Conservation (phyloP, 2,797 vertebrate species). For the Lerista edwardsae region DNA sequence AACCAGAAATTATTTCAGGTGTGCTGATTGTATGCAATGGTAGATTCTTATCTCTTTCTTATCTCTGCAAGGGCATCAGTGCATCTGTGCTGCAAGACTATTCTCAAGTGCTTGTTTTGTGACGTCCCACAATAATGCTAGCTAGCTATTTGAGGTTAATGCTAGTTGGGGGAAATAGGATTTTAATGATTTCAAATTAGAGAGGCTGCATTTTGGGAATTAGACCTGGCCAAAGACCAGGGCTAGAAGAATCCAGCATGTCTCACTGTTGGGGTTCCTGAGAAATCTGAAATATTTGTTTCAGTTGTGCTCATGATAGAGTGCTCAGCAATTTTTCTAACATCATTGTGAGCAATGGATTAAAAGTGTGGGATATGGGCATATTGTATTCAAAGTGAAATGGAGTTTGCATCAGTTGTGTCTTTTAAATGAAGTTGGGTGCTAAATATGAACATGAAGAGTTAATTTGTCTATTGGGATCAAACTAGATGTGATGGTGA, state of each 20-base stretch:
- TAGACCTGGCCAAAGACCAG: background rate
- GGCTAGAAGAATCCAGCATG: background rate
- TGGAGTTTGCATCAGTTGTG: background rate
- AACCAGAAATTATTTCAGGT: background rate
- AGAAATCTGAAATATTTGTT: background rate
- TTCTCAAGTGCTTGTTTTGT: slow-evolving; percentile 7
- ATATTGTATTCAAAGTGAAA: background rate
- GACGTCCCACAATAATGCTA: background rate
- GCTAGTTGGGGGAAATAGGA: background rate
- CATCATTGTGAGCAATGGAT: background rate
- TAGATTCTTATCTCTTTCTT: background rate
- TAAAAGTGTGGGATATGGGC: background rate
- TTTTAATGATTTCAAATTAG: background rate
- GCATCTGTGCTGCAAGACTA: background rate
- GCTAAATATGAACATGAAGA: background rate
- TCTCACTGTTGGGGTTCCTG: background rate
- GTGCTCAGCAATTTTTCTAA: background rate
- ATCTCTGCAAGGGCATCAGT: background rate
- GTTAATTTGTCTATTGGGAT: background rate
- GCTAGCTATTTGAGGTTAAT: slow-evolving; percentile 2
- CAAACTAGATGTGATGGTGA: slow-evolving; percentile 1
- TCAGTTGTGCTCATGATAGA: background rate
- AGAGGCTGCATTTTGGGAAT: background rate
- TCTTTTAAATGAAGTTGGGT: background rate
- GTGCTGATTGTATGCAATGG: background rate